Evolutionary conservation across 1,140 invertebrate genomes (phyloP).

Genomic region (Trichogramma pretiosum): DNA sequence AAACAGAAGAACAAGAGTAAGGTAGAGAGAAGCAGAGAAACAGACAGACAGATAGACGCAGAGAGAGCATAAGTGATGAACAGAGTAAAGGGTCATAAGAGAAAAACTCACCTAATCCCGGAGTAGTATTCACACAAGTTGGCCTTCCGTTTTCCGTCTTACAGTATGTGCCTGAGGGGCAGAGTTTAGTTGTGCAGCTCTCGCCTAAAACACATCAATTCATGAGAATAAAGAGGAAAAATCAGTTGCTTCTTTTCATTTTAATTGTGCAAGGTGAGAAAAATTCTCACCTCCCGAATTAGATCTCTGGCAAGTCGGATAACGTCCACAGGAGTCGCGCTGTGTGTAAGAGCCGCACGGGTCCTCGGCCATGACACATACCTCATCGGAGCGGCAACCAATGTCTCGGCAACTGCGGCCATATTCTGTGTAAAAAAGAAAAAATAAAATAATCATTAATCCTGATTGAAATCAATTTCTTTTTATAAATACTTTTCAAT

Average conservation of each 20-base stretch:
- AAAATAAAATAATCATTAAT: too few species aligned
- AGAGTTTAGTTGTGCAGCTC: constrained; percentile 32
- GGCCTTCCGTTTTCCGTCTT: constrained; percentile 34
- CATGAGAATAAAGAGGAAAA: neutral
- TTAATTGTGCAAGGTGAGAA: neutral
- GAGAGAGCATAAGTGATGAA: constrained; percentile 14
- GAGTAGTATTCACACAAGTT: constrained; percentile 31
- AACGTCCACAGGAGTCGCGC: constrained; percentile 52
- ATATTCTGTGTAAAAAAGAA: too few species aligned
- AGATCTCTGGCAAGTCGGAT: constrained; percentile 56
- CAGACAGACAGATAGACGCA: constrained; percentile 7
- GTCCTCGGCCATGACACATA: constrained; percentile 63
- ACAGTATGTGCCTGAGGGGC: constrained; percentile 36
- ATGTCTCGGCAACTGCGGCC: constrained; percentile 67
- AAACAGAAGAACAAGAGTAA: too few species aligned
- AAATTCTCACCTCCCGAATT: constrained; percentile 23
- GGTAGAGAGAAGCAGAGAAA: too few species aligned
- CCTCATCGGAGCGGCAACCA: constrained; percentile 60
- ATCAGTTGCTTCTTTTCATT: too few species aligned
- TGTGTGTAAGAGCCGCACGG: constrained; percentile 49
- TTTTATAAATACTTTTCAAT: too few species aligned
- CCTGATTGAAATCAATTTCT: too few species aligned
- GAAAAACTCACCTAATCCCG: constrained; percentile 32
- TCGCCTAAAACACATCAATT: constrained; percentile 21
- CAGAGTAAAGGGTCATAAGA: too few species aligned